Evolutionary conservation across 2,888 invertebrate species (phyloP).

Genomic region (Zaprionus bogoriensis): DNA sequence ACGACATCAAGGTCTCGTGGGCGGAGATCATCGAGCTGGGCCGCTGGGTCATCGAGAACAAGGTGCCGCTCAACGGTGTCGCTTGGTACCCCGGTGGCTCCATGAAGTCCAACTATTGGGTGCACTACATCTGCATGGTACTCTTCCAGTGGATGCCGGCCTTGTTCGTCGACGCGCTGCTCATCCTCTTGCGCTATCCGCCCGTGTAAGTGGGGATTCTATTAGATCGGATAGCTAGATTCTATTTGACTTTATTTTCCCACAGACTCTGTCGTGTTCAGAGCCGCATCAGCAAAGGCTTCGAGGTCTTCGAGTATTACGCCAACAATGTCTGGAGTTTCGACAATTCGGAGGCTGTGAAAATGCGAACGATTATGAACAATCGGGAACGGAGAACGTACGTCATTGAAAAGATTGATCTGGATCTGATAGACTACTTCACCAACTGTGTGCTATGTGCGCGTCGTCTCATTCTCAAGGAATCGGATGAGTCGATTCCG

Average conservation of each 20-base stretch:
- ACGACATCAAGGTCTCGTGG: constrained; percentile 93
- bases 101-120: constrained; percentile 90
- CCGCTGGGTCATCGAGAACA: constrained; percentile 88
- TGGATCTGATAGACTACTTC: constrained; percentile 92
- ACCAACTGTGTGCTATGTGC: constrained; percentile 92
- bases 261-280: constrained; percentile 91
- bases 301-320: constrained; percentile 95
- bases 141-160: constrained; percentile 97
- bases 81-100: constrained; percentile 94
- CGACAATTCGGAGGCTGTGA: constrained; percentile 87
- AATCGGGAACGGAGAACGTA: constrained; percentile 86
- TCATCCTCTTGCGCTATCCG: constrained; percentile 92
- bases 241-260: neutral
- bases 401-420: constrained; percentile 86
- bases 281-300: constrained; percentile 91
- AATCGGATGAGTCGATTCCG: constrained; percentile 90
- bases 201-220: constrained; percentile 88
- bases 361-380: constrained; percentile 86
- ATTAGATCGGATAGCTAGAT: neutral
- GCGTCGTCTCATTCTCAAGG: constrained; percentile 91
- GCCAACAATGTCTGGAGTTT: constrained; percentile 96
- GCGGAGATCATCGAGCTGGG: constrained; percentile 93
- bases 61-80: constrained; percentile 93
- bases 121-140: constrained; percentile 92
- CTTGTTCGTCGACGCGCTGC: constrained; percentile 90